Percentiles rank a stretch among this genome's conserved stretches.
Conservation (phyloP, 92 coral and sea anemone species). For the Parazoanthus darwini region DNA sequence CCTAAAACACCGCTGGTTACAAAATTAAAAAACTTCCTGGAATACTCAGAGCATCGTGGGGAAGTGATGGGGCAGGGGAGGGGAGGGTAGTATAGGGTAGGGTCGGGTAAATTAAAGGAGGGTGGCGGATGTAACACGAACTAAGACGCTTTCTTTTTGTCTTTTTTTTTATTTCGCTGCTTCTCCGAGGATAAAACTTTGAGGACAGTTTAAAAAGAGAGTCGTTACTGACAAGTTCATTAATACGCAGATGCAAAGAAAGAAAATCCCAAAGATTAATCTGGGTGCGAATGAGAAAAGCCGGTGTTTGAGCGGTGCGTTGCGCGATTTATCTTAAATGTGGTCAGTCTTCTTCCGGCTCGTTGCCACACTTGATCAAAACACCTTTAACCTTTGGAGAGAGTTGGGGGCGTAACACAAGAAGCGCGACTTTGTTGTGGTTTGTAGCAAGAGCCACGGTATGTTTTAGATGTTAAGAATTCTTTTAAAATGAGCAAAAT, state of each 20-base stretch:
- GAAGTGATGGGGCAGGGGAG: no score
- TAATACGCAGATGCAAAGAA: background rate
- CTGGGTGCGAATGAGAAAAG: background rate
- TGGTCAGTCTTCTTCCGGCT: background rate
- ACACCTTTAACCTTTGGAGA: background rate
- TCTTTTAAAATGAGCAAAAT: no score
- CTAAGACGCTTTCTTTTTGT: no score
- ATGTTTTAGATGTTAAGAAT: background rate
- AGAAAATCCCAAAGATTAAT: background rate
- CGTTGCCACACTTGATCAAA: background rate
- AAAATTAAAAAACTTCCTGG: no score
- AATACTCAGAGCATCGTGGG: no score
- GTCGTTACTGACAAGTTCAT: background rate
- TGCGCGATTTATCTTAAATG: constrained; percentile 2
- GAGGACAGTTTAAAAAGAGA: background rate
- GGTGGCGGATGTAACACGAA: no score
- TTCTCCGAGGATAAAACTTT: no score
- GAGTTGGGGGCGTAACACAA: background rate
- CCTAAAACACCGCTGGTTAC: no score
- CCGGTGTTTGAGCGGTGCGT: background rate
- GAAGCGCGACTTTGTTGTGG: constrained; percentile 2
- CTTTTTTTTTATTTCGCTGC: no score
- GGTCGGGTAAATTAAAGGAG: no score
- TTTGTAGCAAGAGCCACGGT: background rate
- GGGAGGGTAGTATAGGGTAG: no score